Evolutionary conservation across 2,113 vertebrate species (phyloP).

Genomic region (Chrysochloris asiatica): DNA sequence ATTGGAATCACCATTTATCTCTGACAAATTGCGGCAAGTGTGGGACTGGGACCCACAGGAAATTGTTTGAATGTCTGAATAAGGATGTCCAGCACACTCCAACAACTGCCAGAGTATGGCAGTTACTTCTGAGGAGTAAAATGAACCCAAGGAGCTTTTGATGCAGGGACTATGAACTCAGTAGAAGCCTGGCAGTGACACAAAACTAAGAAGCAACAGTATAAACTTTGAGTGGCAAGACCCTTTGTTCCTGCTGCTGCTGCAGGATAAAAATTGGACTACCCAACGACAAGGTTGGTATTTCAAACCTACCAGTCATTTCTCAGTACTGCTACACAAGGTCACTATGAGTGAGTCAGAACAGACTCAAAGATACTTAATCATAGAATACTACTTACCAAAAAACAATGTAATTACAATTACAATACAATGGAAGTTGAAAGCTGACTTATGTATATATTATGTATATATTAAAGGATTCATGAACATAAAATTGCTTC

Average conservation of each 20-base stretch:
- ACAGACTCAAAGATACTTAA: not conserved
- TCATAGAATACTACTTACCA: not conserved
- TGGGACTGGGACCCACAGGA: not conserved
- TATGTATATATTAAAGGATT: not conserved
- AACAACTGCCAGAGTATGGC: not conserved
- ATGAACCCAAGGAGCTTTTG: not conserved
- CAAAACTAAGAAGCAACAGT: not conserved
- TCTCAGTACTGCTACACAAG: not conserved
- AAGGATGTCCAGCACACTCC: not conserved
- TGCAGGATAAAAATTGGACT: not conserved
- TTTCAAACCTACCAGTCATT: no score
- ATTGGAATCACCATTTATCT: not conserved
- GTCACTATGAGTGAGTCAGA: not conserved
- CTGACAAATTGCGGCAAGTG: not conserved
- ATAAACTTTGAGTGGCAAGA: not conserved
- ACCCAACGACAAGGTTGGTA: no score
- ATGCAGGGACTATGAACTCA: not conserved
- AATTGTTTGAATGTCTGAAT: not conserved
- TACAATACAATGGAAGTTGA: slow-evolving; percentile 7
- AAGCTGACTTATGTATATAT: not conserved
- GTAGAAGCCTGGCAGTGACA: rapidly evolving
- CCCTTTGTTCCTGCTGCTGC: not conserved
- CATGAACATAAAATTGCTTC: not conserved
- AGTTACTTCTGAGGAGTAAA: not conserved
- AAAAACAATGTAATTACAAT: slow-evolving; percentile 7